Base-by-base conservation (phyloP, 2,888 invertebrate species). In the Hypena proboscidalis region DNA sequence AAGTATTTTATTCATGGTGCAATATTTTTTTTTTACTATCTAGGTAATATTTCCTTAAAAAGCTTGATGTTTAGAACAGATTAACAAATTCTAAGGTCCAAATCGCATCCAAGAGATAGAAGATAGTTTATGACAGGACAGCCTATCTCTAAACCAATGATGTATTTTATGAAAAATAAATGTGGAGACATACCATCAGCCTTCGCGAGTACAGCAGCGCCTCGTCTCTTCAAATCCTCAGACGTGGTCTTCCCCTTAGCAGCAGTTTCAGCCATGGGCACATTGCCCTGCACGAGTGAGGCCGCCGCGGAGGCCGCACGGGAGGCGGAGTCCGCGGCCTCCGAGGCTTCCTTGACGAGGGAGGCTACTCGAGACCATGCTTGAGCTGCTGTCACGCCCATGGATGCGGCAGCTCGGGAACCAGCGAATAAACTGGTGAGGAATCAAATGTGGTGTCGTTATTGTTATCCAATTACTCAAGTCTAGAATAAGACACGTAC, bases 361-460 rank as follows among this genome's bases (percentile, higher is more conserved):
- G 85, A 89, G 0, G 95, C 95, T 51, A 94, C 93, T 25, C 83
- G 80, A 0, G 94, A 92, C 65, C 94, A 93, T 19, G 92, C 86
- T 58, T 87, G 92, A 0, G 95, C 96, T 23, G 93, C 93, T 5
- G 90, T 80, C 36, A 97, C 93, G 10, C 95, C 94, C 37, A 94
- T 93, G 0, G 95, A 93, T 0, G 98, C 96, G 37, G 95, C 94
- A 45, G 95, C 93, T 58, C 96, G 92, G 0, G 94, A 93, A 22
- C 93, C 92, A 26, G 93, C 92, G 72, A 95, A 95, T 43, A 94
- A 74, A 49, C 94, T 94, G 64, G 0, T 0, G 2, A 1, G 13
- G 20, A 2, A 21, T 5, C 14, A 7, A 22, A 14, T 1, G 7
- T 5, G 19, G 8, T 21, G 11, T 27, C 1, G 10, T 20, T n/a